phyloP scores from a whole-genome alignment of 1,140 invertebrate species.

The Patella vulgata region DNA sequence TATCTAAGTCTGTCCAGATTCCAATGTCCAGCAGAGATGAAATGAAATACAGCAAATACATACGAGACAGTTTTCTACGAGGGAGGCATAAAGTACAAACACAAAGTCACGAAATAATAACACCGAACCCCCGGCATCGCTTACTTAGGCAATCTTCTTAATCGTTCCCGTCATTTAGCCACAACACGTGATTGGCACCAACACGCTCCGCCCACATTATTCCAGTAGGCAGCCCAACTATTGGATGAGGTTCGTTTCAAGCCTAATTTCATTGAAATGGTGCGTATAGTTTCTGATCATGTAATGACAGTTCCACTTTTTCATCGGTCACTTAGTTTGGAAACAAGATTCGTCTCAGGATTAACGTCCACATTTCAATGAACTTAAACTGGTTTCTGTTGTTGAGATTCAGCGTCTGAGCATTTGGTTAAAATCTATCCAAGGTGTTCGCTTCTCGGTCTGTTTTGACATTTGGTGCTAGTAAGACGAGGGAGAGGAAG shows the following conservation, averaged over 20 bases:
- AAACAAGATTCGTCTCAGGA: neutral
- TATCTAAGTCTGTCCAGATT: neutral
- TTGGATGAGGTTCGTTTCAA: neutral
- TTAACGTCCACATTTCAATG: neutral
- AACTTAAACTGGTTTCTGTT: neutral
- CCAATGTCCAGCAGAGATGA: neutral
- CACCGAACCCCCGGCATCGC: too few relatives aligned
- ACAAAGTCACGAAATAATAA: neutral
- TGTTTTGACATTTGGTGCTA: neutral
- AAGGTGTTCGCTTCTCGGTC: too few relatives aligned
- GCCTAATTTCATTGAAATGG: conserved; percentile 13
- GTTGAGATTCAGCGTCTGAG: conserved; percentile 4
- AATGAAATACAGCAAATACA: neutral
- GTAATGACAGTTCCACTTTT: conserved; percentile 5
- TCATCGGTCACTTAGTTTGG: neutral
- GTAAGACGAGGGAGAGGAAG: neutral
- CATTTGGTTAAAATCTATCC: too few relatives aligned
- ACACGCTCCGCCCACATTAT: conserved; percentile 1
- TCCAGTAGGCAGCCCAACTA: neutral
- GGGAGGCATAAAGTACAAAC: neutral
- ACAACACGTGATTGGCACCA: conserved; percentile 1
- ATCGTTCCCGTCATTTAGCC: neutral
- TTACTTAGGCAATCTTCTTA: neutral
- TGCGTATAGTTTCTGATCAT: conserved; percentile 11
- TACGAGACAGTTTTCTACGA: neutral